These are phyloP conservation scores for Cyrtodaria siliqua DNA, from an alignment of 2,888 invertebrate genomes.

Conservation along the genomic window DNA sequence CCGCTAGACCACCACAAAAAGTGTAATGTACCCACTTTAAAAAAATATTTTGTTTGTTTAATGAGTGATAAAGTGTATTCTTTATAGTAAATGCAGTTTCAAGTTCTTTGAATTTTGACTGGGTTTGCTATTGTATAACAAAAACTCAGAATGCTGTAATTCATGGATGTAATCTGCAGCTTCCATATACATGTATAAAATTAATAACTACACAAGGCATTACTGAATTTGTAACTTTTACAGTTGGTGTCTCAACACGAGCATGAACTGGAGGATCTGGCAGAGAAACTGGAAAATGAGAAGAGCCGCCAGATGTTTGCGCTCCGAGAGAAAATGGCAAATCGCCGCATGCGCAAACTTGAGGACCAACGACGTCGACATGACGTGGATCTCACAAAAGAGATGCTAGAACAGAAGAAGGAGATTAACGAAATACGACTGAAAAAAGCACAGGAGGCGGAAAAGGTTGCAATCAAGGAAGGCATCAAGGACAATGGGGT, in stretches of 20 bases:
- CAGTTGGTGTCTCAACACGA: conserved; percentile 83
- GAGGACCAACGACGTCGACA: conserved; percentile 81
- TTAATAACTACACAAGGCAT: no score
- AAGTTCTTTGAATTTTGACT: no score
- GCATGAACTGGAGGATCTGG: conserved; percentile 77
- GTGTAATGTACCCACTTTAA: no score
- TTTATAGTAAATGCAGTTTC: no score
- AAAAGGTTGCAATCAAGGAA: conserved; percentile 80
- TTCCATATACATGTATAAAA: no score
- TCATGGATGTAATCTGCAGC: no score
- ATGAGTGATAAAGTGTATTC: no score
- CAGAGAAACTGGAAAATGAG: conserved; percentile 78
- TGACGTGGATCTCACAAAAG: conserved; percentile 81
- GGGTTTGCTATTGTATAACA: no score
- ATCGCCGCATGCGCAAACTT: conserved; percentile 74
- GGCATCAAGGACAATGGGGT: conserved; percentile 83
- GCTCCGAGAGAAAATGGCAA: conserved; percentile 77
- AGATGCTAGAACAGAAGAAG: conserved; percentile 83
- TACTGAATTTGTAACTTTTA: no score
- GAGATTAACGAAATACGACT: conserved; percentile 81
- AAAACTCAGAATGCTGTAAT: no score
- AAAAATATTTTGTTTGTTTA: no score
- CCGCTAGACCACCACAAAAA: no score
- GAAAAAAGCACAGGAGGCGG: conserved; percentile 80
- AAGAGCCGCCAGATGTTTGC: conserved; percentile 76